Evolutionary conservation across 2,797 vertebrate genomes (phyloP).

Genomic region (Psittacula echo): DNA sequence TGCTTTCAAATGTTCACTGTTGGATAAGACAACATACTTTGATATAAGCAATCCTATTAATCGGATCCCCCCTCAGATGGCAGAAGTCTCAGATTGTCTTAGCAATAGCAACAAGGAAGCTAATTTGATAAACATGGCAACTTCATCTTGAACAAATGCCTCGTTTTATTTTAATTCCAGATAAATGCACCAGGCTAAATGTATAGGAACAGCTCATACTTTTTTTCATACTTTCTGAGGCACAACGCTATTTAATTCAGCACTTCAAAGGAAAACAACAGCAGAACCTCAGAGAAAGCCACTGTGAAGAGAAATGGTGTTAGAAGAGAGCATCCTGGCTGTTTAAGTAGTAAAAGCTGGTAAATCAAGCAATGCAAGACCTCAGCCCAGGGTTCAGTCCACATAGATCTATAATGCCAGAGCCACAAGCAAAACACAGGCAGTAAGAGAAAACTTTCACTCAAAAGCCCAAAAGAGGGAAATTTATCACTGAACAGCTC

Average conservation of each 20-base stretch:
- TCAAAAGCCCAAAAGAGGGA: neutral
- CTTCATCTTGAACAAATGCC: neutral
- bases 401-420: neutral
- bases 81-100: neutral
- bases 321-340: neutral
- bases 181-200: neutral
- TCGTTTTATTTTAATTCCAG: neutral
- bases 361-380: neutral
- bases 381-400: neutral
- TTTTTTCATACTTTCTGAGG: neutral
- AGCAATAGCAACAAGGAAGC: neutral
- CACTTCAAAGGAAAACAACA: slow-evolving; percentile 4
- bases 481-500: neutral
- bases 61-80: neutral
- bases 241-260: neutral
- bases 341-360: neutral
- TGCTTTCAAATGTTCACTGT: slow-evolving; percentile 33
- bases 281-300: neutral
- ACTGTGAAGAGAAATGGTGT: neutral
- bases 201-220: neutral
- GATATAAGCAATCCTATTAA: slow-evolving; percentile 15
- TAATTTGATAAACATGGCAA: neutral
- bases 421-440: neutral
- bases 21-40: neutral
- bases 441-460: neutral